Base-by-base conservation (phyloP, 2,797 vertebrate genomes). In the Myotis planiceps region DNA sequence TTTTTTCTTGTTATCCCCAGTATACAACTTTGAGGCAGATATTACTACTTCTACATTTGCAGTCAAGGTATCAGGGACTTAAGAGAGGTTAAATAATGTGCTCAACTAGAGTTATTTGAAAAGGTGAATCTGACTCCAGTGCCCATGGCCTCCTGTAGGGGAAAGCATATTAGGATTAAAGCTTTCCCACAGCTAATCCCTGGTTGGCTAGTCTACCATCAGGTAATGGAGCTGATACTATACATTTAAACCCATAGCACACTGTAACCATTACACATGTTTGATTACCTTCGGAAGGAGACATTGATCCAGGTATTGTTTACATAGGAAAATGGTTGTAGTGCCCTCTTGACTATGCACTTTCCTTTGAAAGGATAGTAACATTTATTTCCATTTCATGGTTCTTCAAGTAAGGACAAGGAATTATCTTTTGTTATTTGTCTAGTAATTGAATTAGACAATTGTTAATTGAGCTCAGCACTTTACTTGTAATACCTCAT, bases 261-360 rank as follows among this genome's bases (percentile, higher is more conserved):
- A 83, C 68, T 78, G 37, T 55, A 53, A 89, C 37, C 55, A 85
- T 65, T 91, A 84, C 86, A 82, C 58, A 85, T 47, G 29, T 80
- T 83, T 68, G 83, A 78, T 80, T 39, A n/a, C 34, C 42, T 93
- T 87, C 53, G n/a, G 80, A 80, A 94, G 79, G 60, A 89, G 51
- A 92, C 51, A 51, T 23, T 55, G 87, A 82, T 83, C 42, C 45
- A 63, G 39, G 69, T 51, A 25, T 45, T 83, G 27, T 87, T 96
- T 88, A 79, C 53, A 25, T 83, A 63, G 74, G 83, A 42, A 79
- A 88, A 85, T 66, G 76, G 60, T 58, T n/a, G 16, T 72, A 27
- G 42, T 71, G 34, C 39, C n/a, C 79, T 94, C 84, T 86, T 80
- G 69, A 93, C 53, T 23, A 3, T n/a, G 66, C 21, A 72, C 47